Percentiles rank a stretch among this genome's conserved stretches.
Evolutionary conservation across 2,113 vertebrate genomes (phyloP).

Genomic region (Synodontis membranacea): DNA sequence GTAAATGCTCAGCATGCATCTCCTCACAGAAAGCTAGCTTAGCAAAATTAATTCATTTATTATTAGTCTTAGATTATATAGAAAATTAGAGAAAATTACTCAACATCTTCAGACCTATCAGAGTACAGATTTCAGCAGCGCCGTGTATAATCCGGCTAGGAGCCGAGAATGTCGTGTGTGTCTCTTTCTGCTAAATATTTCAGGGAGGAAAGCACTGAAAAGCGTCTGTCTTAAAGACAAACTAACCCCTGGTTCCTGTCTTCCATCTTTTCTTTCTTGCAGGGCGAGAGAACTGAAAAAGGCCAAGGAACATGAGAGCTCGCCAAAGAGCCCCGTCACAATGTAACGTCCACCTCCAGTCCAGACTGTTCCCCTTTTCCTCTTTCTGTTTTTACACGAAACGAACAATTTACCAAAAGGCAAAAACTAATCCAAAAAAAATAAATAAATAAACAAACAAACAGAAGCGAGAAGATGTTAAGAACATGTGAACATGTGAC

Average conservation of each 20-base stretch:
- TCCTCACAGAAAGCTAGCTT: neutral
- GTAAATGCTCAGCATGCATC: neutral
- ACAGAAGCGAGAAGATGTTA: conserved; percentile 53
- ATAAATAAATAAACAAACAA: conserved; percentile 69
- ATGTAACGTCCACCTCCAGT: conserved; percentile 84
- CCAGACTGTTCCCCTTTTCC: conserved; percentile 80
- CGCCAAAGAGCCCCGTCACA: conserved; percentile 89
- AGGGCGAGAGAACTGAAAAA: conserved; percentile 99
- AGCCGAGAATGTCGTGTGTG: neutral
- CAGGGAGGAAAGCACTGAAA: neutral
- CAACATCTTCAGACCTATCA: neutral
- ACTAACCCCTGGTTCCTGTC: conserved; percentile 38
- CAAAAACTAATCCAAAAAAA: conserved; percentile 59
- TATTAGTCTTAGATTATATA: neutral
- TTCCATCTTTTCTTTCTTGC: conserved; percentile 70
- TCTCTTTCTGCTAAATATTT: conserved; percentile 13
- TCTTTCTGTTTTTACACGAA: conserved; percentile 85
- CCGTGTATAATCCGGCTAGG: neutral
- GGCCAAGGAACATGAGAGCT: conserved; percentile 98
- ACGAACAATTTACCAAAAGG: conserved; percentile 53
- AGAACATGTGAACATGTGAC: conserved; percentile 30
- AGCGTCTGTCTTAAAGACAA: neutral
- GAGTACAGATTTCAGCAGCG: neutral
- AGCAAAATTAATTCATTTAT: neutral
- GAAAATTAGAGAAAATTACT: neutral